Evolutionary conservation across 1,140 invertebrate species (phyloP).

Genomic region (Pteromalus puparum): DNA sequence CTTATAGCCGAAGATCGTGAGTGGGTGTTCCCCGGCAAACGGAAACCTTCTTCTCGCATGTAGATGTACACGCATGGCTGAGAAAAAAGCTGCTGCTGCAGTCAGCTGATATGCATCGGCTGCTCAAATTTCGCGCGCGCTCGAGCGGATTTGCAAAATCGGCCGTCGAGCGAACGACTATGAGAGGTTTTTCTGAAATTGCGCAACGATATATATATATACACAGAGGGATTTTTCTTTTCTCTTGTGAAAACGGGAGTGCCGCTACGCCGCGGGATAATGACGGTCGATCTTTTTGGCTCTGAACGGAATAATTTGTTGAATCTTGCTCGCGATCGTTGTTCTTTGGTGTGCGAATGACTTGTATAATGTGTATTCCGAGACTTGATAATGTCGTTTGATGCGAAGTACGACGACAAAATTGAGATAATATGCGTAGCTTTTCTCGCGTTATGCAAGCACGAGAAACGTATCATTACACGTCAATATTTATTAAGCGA

Average conservation of each 20-base stretch:
- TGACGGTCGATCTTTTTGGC: background rate
- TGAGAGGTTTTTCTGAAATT: slow-evolving; percentile 6
- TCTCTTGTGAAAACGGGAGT: background rate
- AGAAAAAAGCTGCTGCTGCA: background rate
- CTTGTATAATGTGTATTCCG: too few relatives aligned
- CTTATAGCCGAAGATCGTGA: slow-evolving; percentile 58
- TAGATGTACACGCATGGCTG: background rate
- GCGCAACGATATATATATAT: background rate
- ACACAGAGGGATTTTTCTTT: background rate
- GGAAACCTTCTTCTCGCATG: slow-evolving; percentile 24
- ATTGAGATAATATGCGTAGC: too few relatives aligned
- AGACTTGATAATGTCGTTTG: too few relatives aligned
- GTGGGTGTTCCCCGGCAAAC: slow-evolving; percentile 61
- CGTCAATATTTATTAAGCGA: too few relatives aligned
- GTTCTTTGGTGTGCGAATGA: too few relatives aligned
- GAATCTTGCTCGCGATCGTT: too few relatives aligned
- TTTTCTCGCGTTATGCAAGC: too few relatives aligned
- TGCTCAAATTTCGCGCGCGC: slow-evolving; percentile 10
- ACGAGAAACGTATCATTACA: too few relatives aligned
- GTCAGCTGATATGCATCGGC: background rate
- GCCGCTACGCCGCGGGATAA: background rate
- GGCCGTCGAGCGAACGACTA: background rate
- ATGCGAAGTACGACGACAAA: too few relatives aligned
- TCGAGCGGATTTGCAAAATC: slow-evolving; percentile 2
- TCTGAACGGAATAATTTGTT: background rate